Conservation (phyloP, 2,113 vertebrate species). For the Centropus unirufus region DNA sequence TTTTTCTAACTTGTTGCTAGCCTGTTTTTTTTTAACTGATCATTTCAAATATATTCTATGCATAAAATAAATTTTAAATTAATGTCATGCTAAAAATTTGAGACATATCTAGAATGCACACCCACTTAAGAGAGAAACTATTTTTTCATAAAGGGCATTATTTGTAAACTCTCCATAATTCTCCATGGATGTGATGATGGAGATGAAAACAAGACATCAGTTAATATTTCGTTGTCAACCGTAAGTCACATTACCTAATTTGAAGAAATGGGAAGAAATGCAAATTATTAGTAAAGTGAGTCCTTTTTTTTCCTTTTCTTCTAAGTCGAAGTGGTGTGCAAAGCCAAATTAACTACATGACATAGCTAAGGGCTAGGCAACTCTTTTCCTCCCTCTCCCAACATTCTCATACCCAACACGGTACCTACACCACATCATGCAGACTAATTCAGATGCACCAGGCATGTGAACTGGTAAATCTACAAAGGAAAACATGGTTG, state of each 20-base stretch:
- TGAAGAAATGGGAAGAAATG: neutral
- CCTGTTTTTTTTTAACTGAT: too few relatives aligned
- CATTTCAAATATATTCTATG: neutral
- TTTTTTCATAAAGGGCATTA: neutral
- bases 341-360: neutral
- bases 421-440: neutral
- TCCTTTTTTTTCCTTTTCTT: neutral
- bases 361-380: neutral
- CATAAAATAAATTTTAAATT: neutral
- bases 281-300: neutral
- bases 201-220: neutral
- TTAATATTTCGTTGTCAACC: neutral
- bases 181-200: neutral
- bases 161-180: neutral
- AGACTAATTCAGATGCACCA: neutral
- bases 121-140: neutral
- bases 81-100: neutral
- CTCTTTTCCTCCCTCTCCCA: accelerated
- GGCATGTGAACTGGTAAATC: neutral
- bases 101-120: neutral
- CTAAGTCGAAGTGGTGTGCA: neutral
- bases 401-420: accelerated
- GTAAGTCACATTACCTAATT: neutral
- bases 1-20: too few relatives aligned
- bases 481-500: neutral